phyloP scores from a whole-genome alignment of 2,113 vertebrate genomes.

The Catagonus wagneri region DNA sequence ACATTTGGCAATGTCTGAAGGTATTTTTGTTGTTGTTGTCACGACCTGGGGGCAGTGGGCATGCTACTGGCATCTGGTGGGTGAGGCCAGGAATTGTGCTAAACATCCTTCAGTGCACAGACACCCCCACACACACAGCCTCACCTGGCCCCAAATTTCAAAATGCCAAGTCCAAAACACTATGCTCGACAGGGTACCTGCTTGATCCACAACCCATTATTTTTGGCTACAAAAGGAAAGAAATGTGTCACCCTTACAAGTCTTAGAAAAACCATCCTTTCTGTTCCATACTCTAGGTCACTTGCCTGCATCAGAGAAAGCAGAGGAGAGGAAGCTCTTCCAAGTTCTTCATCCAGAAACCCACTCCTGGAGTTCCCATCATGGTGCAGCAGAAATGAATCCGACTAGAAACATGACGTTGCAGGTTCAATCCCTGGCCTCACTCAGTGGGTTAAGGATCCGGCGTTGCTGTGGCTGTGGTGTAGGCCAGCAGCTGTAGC shows the following conservation, averaged over 20 bases:
- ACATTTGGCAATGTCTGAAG: not conserved
- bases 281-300: not conserved
- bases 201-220: not conserved
- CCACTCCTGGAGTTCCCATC: too few relatives aligned
- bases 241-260: not conserved
- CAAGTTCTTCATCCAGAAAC: not conserved
- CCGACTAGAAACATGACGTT: too few relatives aligned
- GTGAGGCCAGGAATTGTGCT: not conserved
- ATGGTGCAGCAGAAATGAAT: too few relatives aligned
- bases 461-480: too few relatives aligned
- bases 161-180: not conserved
- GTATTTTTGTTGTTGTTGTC: not conserved
- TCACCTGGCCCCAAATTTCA: not conserved
- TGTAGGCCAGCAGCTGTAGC: too few relatives aligned
- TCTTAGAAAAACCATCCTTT: not conserved
- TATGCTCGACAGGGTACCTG: not conserved
- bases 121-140: not conserved
- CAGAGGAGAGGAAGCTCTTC: too few relatives aligned
- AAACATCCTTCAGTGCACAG: not conserved
- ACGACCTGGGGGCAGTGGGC: not conserved
- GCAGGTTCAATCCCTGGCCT: too few relatives aligned
- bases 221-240: not conserved
- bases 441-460: too few relatives aligned
- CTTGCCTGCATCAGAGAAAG: rapidly evolving
- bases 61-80: not conserved